phyloP scores from a whole-genome alignment of 2,797 vertebrate genomes.

The Monodelphis domestica region DNA sequence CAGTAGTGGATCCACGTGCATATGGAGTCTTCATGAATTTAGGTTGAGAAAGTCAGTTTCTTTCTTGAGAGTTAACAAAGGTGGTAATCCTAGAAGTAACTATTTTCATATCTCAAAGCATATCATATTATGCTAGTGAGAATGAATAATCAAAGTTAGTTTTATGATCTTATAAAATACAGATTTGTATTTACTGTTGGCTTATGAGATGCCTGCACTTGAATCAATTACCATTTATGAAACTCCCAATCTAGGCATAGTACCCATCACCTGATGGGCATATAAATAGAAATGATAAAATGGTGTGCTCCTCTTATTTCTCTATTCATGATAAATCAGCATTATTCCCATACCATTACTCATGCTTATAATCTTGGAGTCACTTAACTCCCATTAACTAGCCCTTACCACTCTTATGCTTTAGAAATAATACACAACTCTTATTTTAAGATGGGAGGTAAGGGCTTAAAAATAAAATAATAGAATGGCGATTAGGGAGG shows the following conservation, averaged over 20 bases:
- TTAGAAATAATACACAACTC: too few species aligned
- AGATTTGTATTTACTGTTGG: not conserved
- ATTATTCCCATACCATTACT: not conserved
- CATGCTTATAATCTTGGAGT: not conserved
- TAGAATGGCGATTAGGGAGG: not conserved
- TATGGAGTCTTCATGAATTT: not conserved
- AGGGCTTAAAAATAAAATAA: too few species aligned
- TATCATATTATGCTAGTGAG: not conserved
- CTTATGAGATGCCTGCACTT: too few species aligned
- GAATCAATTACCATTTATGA: too few species aligned
- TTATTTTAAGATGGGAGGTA: too few species aligned
- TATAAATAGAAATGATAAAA: too few species aligned
- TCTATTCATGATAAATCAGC: not conserved
- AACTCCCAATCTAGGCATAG: too few species aligned
- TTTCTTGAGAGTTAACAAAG: not conserved
- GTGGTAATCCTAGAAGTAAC: not conserved
- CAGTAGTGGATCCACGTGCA: not conserved
- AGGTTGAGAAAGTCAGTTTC: not conserved
- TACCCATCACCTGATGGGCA: too few species aligned
- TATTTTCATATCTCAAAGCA: not conserved
- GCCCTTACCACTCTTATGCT: too few species aligned
- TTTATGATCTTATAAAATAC: not conserved
- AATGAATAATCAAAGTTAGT: not conserved
- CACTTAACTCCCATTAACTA: too few species aligned
- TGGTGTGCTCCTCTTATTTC: too few species aligned